These are phyloP conservation scores for Cololabis saira DNA, from an alignment of 2,113 vertebrate species.

Conservation along the genomic window DNA sequence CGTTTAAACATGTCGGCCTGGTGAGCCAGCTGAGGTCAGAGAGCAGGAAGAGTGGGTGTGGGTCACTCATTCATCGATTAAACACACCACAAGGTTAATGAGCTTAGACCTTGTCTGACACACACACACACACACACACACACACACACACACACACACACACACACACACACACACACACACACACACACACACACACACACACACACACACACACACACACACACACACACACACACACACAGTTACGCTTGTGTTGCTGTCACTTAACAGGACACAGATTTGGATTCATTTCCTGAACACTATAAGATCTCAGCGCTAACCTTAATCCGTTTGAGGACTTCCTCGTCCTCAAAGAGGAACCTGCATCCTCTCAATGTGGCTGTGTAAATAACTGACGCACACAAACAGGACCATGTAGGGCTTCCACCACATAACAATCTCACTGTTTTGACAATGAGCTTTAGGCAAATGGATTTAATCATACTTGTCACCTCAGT, in stretches of 20 bases:
- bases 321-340: background rate
- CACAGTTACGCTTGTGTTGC: background rate
- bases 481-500: too few species aligned
- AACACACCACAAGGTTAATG: constrained; percentile 58
- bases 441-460: too few species aligned
- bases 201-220: too few species aligned
- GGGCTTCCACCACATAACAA: too few species aligned
- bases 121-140: constrained; percentile 9
- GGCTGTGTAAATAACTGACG: background rate
- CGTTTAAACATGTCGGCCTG: constrained; percentile 25
- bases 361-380: background rate
- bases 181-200: too few species aligned
- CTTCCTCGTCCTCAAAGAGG: background rate
- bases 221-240: too few species aligned
- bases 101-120: constrained; percentile 9
- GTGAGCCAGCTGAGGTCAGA: constrained; percentile 47
- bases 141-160: too few species aligned
- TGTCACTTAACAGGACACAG: background rate
- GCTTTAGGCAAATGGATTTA: too few species aligned
- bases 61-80: constrained; percentile 54
- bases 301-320: background rate
- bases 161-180: too few species aligned
- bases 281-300: constrained; percentile 4
- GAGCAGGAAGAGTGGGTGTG: constrained; percentile 34
- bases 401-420: background rate